Evolutionary conservation across 2,113 vertebrate genomes (phyloP), one percentile per base, ranked within the genome.

Genomic region (Nipponia nippon): DNA sequence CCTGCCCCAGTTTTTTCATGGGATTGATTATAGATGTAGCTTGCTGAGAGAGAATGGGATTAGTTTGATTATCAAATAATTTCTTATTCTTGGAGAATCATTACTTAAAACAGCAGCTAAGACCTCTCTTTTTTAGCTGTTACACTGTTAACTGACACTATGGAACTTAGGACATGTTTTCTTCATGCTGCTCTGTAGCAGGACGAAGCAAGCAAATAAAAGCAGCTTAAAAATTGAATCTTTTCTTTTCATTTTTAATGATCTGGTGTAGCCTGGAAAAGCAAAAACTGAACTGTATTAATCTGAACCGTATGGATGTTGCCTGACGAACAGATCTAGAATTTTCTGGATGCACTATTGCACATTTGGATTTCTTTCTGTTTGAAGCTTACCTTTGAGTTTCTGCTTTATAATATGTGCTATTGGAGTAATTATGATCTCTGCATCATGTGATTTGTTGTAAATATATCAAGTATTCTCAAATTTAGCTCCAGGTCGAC

Each of bases 251-350:
- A 65, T 80, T 42, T 63, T 70, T 58, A 62, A 46, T 53, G 2
- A 75, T 7, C n/a, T 34, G 9, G 4, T n/a, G 5, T 46, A 40
- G 30, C 34, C 17, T 83, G 34, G 23, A 83, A 87, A 55, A 53
- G 27, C 20, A 94, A 77, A 90, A 89, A 18, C 23, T 77, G 6
- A 14, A 21, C 20, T 49, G 9, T 13, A n/a, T 59, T 86, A 50
- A 83, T 52, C 29, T 80, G 62, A 80, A 63, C 0, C 0, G 23
- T 52, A 73, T 6, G 56, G 18, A 34, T 46, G 8, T 56, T n/a
- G 46, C 20, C n/a, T 47, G 34, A 71, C 3, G 2, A 92, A 29
- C 4, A 82, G 16, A 83, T 70, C 2, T 40, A 61, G 49, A 61
- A 56, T 65, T 49, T 77, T 63, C 76, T 56, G 18, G 40, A 75